Evolutionary conservation across 2,113 vertebrate species (phyloP), one percentile per base, ranked within the genome.

Genomic region (Chitala chitala): DNA sequence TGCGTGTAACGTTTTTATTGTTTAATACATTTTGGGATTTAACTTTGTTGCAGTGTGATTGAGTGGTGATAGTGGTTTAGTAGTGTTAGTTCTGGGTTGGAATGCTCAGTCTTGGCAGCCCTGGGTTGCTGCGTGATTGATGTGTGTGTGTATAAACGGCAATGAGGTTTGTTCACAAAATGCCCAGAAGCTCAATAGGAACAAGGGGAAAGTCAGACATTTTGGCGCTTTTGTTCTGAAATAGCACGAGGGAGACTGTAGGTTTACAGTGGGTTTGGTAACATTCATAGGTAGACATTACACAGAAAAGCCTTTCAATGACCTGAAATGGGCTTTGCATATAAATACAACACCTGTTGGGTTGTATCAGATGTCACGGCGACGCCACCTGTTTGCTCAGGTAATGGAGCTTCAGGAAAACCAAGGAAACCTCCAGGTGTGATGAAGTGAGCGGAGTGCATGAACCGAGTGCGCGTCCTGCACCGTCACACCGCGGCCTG

Each of bases 341-440:
- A 22, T 51, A 51, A 17, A 63, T 38, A n/a, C 26, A n/a, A 69
- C 40, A 10, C 29, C 13, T 13, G 12, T 68, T 42, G 24, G n/a
- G 15, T 59, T 48, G 26, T 38, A 63, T 40, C 54, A 54, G 63
- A 69, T 59, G 74, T 63, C 68, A 63, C 51, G 71, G 69, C 48
- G 58, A 40, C 65, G 24, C 77, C 48, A 79, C 78, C 65, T 33
- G 36, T 63, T 42, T 29, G 48, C 31, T 53, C 58, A 38, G 46
- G 56, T 64, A 46, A 56, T 53, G 71, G 75, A 33, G 78, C 71
- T 80, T 84, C 71, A 71, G 77, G 81, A 80, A 76, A 78, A 85
- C 84, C 83, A 46, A 56, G 77, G 81, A 82, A 81, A 87, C 80
- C 80, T 84, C 81, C 78, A 72, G 59, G 69, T 81, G 76, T 81